A percentile compares a stretch with the other conserved stretches of the same genome.
These are phyloP conservation scores for Centruroides sculpturatus DNA, from an alignment of 1,140 invertebrate species.

Conservation along the genomic window DNA sequence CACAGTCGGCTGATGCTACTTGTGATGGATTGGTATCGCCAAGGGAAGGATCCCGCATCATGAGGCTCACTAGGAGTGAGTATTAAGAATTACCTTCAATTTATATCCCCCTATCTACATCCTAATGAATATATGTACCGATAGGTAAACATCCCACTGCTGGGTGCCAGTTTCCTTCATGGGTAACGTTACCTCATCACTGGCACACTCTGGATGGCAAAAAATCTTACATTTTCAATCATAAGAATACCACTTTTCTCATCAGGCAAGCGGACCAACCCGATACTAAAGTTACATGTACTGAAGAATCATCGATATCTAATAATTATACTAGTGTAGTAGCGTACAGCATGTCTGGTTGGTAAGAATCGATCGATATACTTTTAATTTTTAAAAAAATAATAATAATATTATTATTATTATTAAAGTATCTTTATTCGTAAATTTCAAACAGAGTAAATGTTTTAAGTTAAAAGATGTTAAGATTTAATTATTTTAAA, in stretches of 20 bases:
- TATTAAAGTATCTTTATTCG: too few relatives aligned
- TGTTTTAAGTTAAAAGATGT: too few relatives aligned
- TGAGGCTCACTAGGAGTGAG: constrained; percentile 53
- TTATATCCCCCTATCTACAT: neutral
- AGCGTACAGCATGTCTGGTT: constrained; percentile 19
- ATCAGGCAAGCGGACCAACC: neutral
- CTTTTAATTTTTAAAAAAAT: too few relatives aligned
- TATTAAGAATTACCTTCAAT: neutral
- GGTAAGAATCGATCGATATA: constrained; percentile 12
- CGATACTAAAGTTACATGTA: constrained; percentile 13
- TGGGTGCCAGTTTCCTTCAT: constrained; percentile 18
- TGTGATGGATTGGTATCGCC: constrained; percentile 72
- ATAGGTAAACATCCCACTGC: constrained; percentile 35
- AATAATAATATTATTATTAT: too few relatives aligned
- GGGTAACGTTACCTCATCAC: constrained; percentile 13
- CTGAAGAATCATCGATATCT: constrained; percentile 4
- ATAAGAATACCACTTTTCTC: constrained; percentile 49
- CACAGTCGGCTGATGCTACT: constrained; percentile 73
- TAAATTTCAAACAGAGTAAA: too few relatives aligned
- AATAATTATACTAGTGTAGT: constrained; percentile 11
- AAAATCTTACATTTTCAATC: constrained; percentile 54
- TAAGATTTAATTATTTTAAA: too few relatives aligned
- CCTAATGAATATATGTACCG: neutral
- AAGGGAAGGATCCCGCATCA: constrained; percentile 55
- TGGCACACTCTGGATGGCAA: constrained; percentile 26